Evolutionary conservation across 2,113 vertebrate species (phyloP).

Genomic region (Meleagris gallopavo): DNA sequence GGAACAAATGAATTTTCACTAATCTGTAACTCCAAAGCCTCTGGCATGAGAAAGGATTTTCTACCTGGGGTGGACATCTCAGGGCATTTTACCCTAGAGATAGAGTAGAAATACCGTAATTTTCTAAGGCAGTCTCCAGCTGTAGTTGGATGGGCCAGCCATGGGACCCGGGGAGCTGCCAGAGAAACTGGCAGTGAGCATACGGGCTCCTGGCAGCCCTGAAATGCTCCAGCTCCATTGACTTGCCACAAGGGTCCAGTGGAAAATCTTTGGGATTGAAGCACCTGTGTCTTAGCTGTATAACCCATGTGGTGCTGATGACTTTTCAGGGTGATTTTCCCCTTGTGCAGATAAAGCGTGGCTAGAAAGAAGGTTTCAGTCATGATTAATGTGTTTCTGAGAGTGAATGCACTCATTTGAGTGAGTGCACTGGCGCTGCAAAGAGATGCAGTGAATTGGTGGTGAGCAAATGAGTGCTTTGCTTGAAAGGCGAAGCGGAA

Average conservation of each 20-base stretch:
- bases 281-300: neutral
- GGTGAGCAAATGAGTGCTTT: neutral
- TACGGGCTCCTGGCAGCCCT: neutral
- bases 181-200: neutral
- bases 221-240: neutral
- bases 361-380: neutral
- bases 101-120: neutral
- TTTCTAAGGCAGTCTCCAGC: neutral
- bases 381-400: neutral
- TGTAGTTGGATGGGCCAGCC: neutral
- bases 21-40: neutral
- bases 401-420: neutral
- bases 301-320: too few species aligned
- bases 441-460: neutral
- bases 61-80: neutral
- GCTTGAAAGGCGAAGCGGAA: neutral
- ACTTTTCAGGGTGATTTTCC: neutral
- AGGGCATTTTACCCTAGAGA: neutral
- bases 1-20: neutral
- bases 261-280: neutral
- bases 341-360: neutral
- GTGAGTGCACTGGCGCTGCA: fast-evolving
- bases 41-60: neutral
- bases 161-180: neutral
- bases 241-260: neutral